Conservation (phyloP, 2,797 vertebrate species). For the Etheostoma nigrum region DNA sequence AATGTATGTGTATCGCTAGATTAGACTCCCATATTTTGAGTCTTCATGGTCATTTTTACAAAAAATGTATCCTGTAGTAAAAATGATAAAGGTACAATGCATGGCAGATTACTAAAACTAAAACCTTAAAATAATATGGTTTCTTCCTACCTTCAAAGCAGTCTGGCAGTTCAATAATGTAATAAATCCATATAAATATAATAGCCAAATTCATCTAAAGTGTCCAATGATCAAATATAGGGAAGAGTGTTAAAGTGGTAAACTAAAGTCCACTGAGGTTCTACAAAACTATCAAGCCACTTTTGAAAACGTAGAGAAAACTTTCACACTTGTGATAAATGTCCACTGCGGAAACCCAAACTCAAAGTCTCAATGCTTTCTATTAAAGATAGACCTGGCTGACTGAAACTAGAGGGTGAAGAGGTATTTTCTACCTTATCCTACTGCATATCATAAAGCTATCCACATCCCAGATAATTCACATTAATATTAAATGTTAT, state of each 20-base stretch:
- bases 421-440: constrained; percentile 56
- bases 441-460: constrained; percentile 67
- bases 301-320: not conserved
- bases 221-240: not conserved
- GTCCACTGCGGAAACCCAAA: constrained; percentile 11
- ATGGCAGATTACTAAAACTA: not conserved
- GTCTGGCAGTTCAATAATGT: not conserved
- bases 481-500: constrained; percentile 71
- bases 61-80: not conserved
- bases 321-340: constrained; percentile 7
- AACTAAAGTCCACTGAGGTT: constrained; percentile 1
- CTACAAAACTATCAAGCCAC: constrained; percentile 19
- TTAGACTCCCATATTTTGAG: not conserved
- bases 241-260: not conserved
- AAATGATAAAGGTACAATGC: not conserved
- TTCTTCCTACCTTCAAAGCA: not conserved
- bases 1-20: not conserved
- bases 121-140: not conserved
- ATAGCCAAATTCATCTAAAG: not conserved
- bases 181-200: not conserved
- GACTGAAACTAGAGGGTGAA: constrained; percentile 40
- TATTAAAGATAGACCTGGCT: constrained; percentile 26
- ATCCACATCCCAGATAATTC: constrained; percentile 63
- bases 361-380: not conserved
- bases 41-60: not conserved